phyloP scores from a whole-genome alignment of 2,888 invertebrate species.

The Silvanus unidentatus region DNA sequence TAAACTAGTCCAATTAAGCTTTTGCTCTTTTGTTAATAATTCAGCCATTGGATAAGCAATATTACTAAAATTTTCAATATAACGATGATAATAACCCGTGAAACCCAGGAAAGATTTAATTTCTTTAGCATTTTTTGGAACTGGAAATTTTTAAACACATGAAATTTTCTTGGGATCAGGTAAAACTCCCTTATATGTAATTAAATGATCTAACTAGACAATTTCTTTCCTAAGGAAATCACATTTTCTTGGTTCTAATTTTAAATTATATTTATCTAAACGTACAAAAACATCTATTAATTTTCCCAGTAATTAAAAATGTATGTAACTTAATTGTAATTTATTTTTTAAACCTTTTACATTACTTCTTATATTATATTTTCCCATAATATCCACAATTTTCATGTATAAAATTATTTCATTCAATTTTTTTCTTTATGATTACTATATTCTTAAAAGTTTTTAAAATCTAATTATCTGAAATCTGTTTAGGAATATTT shows the following conservation, averaged over 20 bases:
- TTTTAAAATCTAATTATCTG: too few relatives aligned
- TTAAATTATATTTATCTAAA: slow-evolving; percentile 16
- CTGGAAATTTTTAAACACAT: slow-evolving; percentile 15
- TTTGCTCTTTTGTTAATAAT: slow-evolving; percentile 15
- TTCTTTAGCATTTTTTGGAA: slow-evolving; percentile 15
- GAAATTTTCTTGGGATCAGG: slow-evolving; percentile 19
- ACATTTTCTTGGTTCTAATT: slow-evolving; percentile 21
- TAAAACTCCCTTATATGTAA: slow-evolving; percentile 19
- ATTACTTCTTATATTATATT: slow-evolving; percentile 35
- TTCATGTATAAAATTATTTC: too few relatives aligned
- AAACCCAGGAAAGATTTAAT: slow-evolving; percentile 23
- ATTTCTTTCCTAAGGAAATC: slow-evolving; percentile 21
- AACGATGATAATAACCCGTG: slow-evolving; percentile 18
- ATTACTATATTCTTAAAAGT: too few relatives aligned
- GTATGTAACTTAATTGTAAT: too few relatives aligned
- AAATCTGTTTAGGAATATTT: too few relatives aligned
- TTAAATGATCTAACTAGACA: slow-evolving; percentile 17
- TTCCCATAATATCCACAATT: too few relatives aligned
- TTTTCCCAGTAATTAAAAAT: slow-evolving; percentile 25
- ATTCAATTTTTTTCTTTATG: too few relatives aligned
- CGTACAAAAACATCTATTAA: slow-evolving; percentile 23
- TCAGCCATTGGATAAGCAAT: slow-evolving; percentile 17
- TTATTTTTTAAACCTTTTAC: slow-evolving; percentile 22
- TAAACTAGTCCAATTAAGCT: slow-evolving; percentile 14
- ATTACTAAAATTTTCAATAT: slow-evolving; percentile 17